These are phyloP conservation scores for Lasioglossum oenotherae DNA, from an alignment of 2,888 invertebrate species.

Conservation along the genomic window DNA sequence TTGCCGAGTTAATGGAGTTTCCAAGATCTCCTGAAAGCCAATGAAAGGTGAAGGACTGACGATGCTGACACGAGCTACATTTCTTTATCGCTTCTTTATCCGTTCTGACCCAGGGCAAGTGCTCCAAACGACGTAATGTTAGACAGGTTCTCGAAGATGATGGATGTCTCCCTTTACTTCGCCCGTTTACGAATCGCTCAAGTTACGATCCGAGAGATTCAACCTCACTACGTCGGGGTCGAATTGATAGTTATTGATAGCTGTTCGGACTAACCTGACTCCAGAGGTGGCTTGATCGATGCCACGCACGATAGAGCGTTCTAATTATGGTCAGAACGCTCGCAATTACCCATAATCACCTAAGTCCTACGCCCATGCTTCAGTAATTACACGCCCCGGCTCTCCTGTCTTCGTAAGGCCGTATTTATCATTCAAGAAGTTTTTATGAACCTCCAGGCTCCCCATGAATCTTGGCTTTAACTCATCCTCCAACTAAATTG, in stretches of 20 bases:
- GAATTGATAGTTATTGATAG: slow-evolving; percentile 78
- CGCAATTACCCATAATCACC: slow-evolving; percentile 76
- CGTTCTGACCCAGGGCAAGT: slow-evolving; percentile 70
- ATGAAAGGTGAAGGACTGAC: slow-evolving; percentile 69
- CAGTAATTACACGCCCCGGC: slow-evolving; percentile 61
- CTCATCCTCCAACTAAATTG: slow-evolving; percentile 8
- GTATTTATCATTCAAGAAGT: slow-evolving; percentile 21
- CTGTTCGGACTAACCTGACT: slow-evolving; percentile 73
- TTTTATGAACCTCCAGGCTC: slow-evolving; percentile 2
- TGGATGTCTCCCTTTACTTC: slow-evolving; percentile 73
- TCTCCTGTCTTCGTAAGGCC: slow-evolving; percentile 47
- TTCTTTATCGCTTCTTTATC: slow-evolving; percentile 72
- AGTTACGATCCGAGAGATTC: slow-evolving; percentile 63
- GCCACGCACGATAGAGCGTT: slow-evolving; percentile 76
- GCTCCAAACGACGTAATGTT: slow-evolving; percentile 67
- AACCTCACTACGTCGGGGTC: slow-evolving; percentile 48
- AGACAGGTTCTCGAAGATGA: slow-evolving; percentile 74
- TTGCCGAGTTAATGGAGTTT: slow-evolving; percentile 67
- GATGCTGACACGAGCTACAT: slow-evolving; percentile 72
- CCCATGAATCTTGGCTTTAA: not conserved
- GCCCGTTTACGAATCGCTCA: slow-evolving; percentile 66
- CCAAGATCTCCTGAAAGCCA: slow-evolving; percentile 66
- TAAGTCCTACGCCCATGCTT: slow-evolving; percentile 59
- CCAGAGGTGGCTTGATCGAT: slow-evolving; percentile 76
- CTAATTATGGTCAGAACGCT: slow-evolving; percentile 76